Percentiles rank a stretch among this genome's conserved stretches.
These are phyloP conservation scores for Aphidius colemani DNA, from an alignment of 2,888 invertebrate species.

Conservation along the genomic window DNA sequence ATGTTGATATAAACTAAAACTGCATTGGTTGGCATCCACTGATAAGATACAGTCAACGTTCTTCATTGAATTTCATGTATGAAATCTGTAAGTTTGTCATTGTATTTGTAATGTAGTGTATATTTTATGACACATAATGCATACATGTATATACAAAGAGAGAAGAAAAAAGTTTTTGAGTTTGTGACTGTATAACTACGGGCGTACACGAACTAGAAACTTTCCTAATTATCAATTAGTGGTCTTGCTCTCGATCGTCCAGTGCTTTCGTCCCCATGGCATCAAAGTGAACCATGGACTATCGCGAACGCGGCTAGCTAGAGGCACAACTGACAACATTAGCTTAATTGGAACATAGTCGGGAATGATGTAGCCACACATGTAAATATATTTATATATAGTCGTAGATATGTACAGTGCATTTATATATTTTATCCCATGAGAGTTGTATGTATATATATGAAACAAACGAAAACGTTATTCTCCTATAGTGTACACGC, in stretches of 20 bases:
- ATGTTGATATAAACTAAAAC: too few relatives aligned
- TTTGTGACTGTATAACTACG: neutral
- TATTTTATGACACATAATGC: constrained; percentile 15
- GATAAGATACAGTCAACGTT: too few relatives aligned
- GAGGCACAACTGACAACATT: constrained; percentile 40
- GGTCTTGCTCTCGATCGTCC: constrained; percentile 27
- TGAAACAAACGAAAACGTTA: constrained; percentile 24
- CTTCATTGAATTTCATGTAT: too few relatives aligned
- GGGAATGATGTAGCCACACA: constrained; percentile 5
- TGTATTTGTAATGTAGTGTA: neutral
- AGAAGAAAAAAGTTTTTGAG: constrained; percentile 9
- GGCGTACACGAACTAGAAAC: constrained; percentile 27
- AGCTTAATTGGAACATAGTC: constrained; percentile 45
- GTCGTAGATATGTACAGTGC: neutral
- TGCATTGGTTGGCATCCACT: too few relatives aligned
- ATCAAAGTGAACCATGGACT: constrained; percentile 34
- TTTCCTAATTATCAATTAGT: constrained; percentile 40
- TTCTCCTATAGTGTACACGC: constrained; percentile 9
- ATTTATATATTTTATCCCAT: neutral
- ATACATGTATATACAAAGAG: too few relatives aligned
- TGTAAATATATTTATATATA: constrained; percentile 7
- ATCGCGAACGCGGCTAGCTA: constrained; percentile 4
- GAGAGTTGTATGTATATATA: neutral
- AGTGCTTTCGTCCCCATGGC: constrained; percentile 19
- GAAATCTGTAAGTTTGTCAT: too few relatives aligned